These are phyloP conservation scores for Nomada goodeniana DNA, from an alignment of 2,888 invertebrate species.

Conservation along the genomic window DNA sequence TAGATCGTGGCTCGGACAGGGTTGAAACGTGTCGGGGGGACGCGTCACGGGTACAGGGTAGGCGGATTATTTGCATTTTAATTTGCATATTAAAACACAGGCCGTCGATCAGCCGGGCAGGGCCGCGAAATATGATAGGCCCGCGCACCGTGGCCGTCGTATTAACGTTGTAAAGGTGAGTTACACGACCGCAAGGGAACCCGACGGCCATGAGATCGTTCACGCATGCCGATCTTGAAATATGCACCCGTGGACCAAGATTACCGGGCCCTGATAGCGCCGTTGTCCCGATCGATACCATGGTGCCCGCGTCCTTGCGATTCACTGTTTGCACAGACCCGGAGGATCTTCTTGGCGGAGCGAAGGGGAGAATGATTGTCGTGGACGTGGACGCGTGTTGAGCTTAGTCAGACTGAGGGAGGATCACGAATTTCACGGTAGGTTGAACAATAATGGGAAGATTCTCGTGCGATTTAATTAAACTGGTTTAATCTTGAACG, in stretches of 20 bases:
- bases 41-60: conserved; percentile 40
- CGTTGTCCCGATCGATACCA: conserved; percentile 66
- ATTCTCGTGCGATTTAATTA: background rate
- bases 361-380: background rate
- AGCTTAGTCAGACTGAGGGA: too few relatives aligned
- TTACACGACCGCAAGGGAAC: conserved; percentile 83
- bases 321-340: conserved; percentile 54
- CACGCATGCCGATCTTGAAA: conserved; percentile 84
- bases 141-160: conserved; percentile 75
- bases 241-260: conserved; percentile 82
- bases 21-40: conserved; percentile 1
- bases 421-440: too few relatives aligned
- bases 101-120: conserved; percentile 77
- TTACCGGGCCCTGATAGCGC: conserved; percentile 76
- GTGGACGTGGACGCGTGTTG: background rate
- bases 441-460: background rate
- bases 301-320: conserved; percentile 48
- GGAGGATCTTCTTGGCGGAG: background rate
- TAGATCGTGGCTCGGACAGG: conserved; percentile 24
- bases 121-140: conserved; percentile 80
- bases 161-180: conserved; percentile 82
- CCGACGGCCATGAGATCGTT: conserved; percentile 83
- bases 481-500: too few relatives aligned
- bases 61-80: conserved; percentile 81
- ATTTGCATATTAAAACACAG: conserved; percentile 82